phyloP scores from a whole-genome alignment of 2,888 invertebrate species.

The Ypsolopha scabrella region DNA sequence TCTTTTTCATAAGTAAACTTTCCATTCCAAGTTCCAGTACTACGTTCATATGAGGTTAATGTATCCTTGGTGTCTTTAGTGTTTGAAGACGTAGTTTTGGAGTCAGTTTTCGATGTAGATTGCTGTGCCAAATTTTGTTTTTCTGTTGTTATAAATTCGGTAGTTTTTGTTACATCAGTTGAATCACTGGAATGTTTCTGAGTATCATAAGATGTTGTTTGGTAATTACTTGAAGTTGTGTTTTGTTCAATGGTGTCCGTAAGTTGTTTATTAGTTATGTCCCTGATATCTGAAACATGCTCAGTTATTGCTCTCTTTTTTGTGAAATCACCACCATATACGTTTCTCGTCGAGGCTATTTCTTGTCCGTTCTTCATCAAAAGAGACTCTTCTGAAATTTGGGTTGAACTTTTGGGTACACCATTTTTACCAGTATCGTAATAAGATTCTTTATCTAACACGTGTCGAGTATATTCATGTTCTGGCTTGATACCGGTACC shows the following conservation, averaged over 20 bases:
- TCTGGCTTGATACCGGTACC: constrained; percentile 70
- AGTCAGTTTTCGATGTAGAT: constrained; percentile 35
- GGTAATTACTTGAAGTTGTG: constrained; percentile 27
- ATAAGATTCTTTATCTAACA: constrained; percentile 64
- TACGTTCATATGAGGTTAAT: constrained; percentile 52
- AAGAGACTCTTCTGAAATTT: constrained; percentile 50
- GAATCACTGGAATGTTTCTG: constrained; percentile 29
- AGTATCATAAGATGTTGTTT: constrained; percentile 32
- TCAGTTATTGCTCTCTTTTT: constrained; percentile 55
- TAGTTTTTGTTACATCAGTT: constrained; percentile 37
- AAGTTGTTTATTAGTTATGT: constrained; percentile 31
- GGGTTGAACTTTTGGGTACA: constrained; percentile 51
- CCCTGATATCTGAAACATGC: constrained; percentile 30
- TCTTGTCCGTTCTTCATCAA: constrained; percentile 56
- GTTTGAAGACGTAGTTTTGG: constrained; percentile 21
- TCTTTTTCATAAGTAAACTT: constrained; percentile 66
- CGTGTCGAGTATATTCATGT: constrained; percentile 67
- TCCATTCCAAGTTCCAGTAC: constrained; percentile 69
- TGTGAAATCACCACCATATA: constrained; percentile 55
- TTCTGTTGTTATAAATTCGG: constrained; percentile 52
- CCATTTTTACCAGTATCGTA: constrained; percentile 72
- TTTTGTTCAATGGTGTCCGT: constrained; percentile 29
- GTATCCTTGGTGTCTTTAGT: constrained; percentile 34
- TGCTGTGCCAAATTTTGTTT: constrained; percentile 60
- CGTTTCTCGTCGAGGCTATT: constrained; percentile 52